These are phyloP conservation scores for Bombyx mori DNA, from an alignment of 1,140 invertebrate species.

Conservation along the genomic window DNA sequence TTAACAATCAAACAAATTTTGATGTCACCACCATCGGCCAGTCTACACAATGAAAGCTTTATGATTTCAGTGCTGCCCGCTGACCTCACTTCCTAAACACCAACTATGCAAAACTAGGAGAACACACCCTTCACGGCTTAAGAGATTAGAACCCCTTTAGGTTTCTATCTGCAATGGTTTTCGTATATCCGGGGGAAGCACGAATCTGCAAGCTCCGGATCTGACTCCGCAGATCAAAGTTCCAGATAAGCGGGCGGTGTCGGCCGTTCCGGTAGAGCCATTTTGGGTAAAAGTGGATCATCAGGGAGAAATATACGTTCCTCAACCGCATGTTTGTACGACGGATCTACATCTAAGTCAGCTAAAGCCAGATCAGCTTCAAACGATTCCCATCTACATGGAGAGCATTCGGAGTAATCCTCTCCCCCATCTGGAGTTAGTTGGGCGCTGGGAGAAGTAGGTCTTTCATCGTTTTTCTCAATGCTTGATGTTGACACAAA, in stretches of 20 bases:
- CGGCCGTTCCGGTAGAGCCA: constrained; percentile 48
- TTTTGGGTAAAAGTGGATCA: constrained; percentile 42
- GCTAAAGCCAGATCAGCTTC: constrained; percentile 67
- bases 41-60: constrained; percentile 35
- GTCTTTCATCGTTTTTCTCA: constrained; percentile 52
- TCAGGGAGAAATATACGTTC: constrained; percentile 73
- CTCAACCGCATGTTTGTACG: constrained; percentile 72
- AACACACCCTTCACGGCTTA: constrained; percentile 19
- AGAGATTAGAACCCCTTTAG: neutral
- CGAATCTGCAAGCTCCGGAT: constrained; percentile 54
- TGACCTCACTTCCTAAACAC: constrained; percentile 19
- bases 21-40: constrained; percentile 16
- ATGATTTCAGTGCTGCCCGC: neutral
- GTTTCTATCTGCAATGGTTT: constrained; percentile 31
- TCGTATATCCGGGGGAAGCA: constrained; percentile 37
- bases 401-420: constrained; percentile 56
- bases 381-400: constrained; percentile 70
- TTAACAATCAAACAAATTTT: constrained; percentile 51
- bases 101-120: constrained; percentile 24
- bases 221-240: constrained; percentile 65
- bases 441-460: constrained; percentile 72
- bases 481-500: constrained; percentile 72
- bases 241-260: constrained; percentile 60
- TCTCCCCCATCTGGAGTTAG: constrained; percentile 71
- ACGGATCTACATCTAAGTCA: constrained; percentile 65